Evolutionary conservation across 2,797 vertebrate genomes (phyloP).

Genomic region (Danio albolineatus): DNA sequence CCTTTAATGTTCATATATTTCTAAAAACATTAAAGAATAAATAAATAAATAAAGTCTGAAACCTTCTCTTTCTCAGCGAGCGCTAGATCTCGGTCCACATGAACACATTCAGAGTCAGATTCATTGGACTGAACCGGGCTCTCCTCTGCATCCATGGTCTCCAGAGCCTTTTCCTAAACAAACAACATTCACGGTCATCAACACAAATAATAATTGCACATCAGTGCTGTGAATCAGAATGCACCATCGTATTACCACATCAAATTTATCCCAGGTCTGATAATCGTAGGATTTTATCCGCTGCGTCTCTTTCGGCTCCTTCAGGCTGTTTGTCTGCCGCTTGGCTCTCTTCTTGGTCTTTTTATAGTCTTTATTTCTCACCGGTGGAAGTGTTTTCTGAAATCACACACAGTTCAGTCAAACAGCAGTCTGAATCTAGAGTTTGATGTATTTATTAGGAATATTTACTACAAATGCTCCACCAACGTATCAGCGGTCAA

Average conservation of each 20-base stretch:
- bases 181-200: not conserved
- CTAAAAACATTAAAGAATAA: no score
- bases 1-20: no score
- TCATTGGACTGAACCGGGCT: slow-evolving; percentile 87
- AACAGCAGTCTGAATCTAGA: not conserved
- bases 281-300: slow-evolving; percentile 91
- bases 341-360: slow-evolving; percentile 84
- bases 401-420: not conserved
- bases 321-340: slow-evolving; percentile 70
- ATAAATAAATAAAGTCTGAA: not conserved
- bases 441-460: no score
- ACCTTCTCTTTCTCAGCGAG: slow-evolving; percentile 88
- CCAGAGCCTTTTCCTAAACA: slow-evolving; percentile 88
- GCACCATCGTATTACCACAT: slow-evolving; percentile 81
- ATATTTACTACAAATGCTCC: no score
- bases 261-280: slow-evolving; percentile 93
- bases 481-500: no score
- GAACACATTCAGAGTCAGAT: slow-evolving; percentile 89
- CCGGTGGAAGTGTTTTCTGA: slow-evolving; percentile 85
- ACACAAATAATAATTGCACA: not conserved
- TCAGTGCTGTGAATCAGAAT: not conserved
- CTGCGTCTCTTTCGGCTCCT: slow-evolving; percentile 75
- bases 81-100: slow-evolving; percentile 80
- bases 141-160: slow-evolving; percentile 90
- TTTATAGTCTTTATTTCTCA: slow-evolving; percentile 91